A percentile compares a stretch with the other conserved stretches of the same genome.
Conservation (phyloP, 2,113 vertebrate species). For the Nothocercus julius region DNA sequence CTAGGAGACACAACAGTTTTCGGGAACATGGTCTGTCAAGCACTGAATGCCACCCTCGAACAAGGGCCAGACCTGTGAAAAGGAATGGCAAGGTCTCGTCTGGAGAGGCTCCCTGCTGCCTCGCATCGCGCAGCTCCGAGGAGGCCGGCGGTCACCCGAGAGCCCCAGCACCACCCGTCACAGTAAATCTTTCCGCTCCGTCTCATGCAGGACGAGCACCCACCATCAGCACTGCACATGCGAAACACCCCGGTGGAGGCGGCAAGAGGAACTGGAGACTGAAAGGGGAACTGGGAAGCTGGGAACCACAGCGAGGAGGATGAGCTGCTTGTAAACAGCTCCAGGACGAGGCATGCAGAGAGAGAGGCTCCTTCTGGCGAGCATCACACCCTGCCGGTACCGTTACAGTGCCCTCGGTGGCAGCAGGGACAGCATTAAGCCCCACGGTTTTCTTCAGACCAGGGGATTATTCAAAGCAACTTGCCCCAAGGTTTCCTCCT, state of each 20-base stretch:
- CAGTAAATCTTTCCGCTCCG: background rate
- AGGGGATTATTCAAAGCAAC: background rate
- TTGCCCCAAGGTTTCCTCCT: background rate
- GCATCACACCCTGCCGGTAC: fast-evolving
- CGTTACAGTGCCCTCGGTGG: fast-evolving
- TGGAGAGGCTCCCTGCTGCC: fast-evolving
- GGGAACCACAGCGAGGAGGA: background rate
- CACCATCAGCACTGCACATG: background rate
- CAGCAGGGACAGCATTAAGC: background rate
- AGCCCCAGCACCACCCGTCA: fast-evolving
- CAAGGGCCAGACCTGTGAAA: background rate
- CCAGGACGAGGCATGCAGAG: background rate
- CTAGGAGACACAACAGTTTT: background rate
- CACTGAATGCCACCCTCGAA: background rate
- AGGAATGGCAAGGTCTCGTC: background rate
- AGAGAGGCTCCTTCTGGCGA: background rate
- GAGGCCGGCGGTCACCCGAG: background rate
- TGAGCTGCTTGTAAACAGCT: fast-evolving
- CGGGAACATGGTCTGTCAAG: background rate
- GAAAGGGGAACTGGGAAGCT: background rate
- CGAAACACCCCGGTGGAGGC: fast-evolving
- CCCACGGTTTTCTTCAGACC: background rate
- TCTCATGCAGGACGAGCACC: fast-evolving
- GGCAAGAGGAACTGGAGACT: background rate
- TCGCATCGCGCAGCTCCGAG: fast-evolving